Evolutionary conservation across 2,113 vertebrate genomes (phyloP).

Genomic region (Lepidothrix coronata): DNA sequence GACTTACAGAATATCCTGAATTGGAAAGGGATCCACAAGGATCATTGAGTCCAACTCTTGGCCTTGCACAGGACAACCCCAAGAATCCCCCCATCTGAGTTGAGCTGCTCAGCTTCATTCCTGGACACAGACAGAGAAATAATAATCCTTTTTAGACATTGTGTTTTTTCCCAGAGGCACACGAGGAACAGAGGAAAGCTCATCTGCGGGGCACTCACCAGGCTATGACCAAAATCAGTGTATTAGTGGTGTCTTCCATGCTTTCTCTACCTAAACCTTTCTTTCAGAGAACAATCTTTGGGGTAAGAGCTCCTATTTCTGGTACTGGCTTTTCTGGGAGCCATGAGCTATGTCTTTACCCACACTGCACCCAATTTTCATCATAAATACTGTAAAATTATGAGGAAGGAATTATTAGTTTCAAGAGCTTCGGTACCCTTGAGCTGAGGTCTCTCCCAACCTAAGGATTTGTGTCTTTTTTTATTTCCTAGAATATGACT

Average conservation of each 20-base stretch:
- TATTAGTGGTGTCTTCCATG: background rate
- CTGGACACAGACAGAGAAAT: background rate
- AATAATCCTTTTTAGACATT: background rate
- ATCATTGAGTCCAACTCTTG: background rate
- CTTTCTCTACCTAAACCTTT: background rate
- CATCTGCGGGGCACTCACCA: accelerated
- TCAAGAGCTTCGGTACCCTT: background rate
- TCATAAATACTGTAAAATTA: background rate
- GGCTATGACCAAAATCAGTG: background rate
- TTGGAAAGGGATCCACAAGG: background rate
- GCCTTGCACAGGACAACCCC: background rate
- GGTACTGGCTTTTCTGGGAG: background rate
- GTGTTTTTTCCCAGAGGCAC: background rate
- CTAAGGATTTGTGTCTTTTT: background rate
- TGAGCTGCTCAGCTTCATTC: background rate
- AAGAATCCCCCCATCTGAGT: background rate
- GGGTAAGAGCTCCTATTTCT: background rate
- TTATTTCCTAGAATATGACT: background rate
- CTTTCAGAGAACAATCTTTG: background rate
- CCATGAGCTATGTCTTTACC: background rate
- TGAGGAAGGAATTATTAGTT: background rate
- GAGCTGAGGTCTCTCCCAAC: background rate
- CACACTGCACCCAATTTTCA: background rate
- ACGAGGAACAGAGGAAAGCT: background rate
- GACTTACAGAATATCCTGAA: background rate